Conservation (phyloP, 2,113 vertebrate species). For the Glareola pratincola region DNA sequence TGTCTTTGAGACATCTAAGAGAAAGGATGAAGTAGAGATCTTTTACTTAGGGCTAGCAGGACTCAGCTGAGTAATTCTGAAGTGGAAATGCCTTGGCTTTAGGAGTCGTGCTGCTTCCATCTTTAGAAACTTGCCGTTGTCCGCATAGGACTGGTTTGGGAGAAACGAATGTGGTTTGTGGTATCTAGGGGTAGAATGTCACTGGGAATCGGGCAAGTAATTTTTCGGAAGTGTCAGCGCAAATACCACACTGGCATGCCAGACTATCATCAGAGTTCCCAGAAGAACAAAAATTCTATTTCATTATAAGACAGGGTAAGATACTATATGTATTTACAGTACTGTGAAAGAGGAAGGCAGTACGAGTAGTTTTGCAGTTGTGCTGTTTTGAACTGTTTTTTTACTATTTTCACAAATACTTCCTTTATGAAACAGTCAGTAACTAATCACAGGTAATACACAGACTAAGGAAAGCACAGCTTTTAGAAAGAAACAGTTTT, state of each 20-base stretch:
- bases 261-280: not conserved
- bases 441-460: not conserved
- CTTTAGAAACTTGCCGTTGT: not conserved
- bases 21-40: not conserved
- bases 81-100: not conserved
- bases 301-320: not conserved
- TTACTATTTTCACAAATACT: not conserved
- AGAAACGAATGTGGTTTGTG: not conserved
- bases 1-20: not conserved
- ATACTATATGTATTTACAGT: not conserved
- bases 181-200: not conserved
- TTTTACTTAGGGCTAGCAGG: not conserved
- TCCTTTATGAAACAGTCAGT: not conserved
- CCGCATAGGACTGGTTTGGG: not conserved
- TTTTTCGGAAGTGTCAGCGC: not conserved
- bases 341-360: not conserved
- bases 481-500: not conserved
- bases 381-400: not conserved
- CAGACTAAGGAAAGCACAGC: not conserved
- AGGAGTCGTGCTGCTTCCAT: not conserved
- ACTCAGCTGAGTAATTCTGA: not conserved
- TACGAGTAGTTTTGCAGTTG: not conserved
- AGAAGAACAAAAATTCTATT: not conserved
- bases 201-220: not conserved
- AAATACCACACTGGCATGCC: not conserved